These are phyloP conservation scores for Drosophila navojoa DNA, from an alignment of 1,140 invertebrate species.

Conservation along the genomic window DNA sequence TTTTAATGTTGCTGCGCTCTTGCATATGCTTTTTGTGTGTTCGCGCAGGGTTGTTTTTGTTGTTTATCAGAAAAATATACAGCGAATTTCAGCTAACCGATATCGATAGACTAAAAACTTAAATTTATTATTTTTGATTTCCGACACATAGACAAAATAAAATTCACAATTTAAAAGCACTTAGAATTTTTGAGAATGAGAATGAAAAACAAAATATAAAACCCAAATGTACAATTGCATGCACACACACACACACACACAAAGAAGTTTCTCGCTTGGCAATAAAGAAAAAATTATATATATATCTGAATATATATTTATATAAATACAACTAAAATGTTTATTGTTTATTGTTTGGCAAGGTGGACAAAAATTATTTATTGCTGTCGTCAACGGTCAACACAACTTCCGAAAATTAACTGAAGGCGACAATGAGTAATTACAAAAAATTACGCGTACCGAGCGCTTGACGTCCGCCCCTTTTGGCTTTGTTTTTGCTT, in stretches of 20 bases:
- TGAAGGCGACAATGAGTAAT: constrained; percentile 34
- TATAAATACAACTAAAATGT: background rate
- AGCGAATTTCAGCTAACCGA: constrained; percentile 42
- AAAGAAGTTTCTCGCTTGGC: constrained; percentile 12
- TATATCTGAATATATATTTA: no score
- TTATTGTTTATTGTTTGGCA: background rate
- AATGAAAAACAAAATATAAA: background rate
- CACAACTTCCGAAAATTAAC: constrained; percentile 22
- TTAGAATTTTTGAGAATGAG: constrained; percentile 1
- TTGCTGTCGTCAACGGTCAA: constrained; percentile 12
- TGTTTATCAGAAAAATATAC: constrained; percentile 45
- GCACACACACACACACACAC: constrained; percentile 9
- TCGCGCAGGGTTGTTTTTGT: constrained; percentile 44
- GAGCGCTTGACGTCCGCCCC: constrained; percentile 47
- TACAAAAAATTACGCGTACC: constrained; percentile 49
- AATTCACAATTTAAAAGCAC: constrained; percentile 4
- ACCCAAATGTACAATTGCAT: constrained; percentile 10
- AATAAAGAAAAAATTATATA: background rate
- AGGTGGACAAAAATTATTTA: constrained; percentile 13
- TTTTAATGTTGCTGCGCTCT: constrained; percentile 52
- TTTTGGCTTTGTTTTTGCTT: constrained; percentile 52
- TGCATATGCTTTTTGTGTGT: constrained; percentile 45
- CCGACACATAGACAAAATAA: constrained; percentile 25
- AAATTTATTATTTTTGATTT: constrained; percentile 40
- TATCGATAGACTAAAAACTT: constrained; percentile 43